A percentile compares a stretch with the other conserved stretches of the same genome.
These are phyloP conservation scores for Lepidocyrtinus sp. DNA, from an alignment of 2,888 invertebrate species.

Conservation along the genomic window DNA sequence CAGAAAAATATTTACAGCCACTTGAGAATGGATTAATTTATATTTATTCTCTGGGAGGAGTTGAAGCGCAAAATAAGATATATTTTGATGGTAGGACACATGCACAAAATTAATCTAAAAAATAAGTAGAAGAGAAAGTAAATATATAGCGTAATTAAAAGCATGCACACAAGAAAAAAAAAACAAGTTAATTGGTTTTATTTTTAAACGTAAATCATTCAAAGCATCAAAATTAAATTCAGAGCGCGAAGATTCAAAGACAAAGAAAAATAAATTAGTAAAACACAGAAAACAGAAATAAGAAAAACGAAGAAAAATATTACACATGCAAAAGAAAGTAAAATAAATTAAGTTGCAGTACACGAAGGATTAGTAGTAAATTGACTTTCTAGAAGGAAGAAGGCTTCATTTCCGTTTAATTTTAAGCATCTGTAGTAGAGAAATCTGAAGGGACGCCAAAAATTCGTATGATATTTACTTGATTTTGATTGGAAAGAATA, in stretches of 20 bases:
- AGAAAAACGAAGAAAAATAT: neutral
- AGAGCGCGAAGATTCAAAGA: neutral
- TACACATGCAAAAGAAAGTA: slow-evolving; percentile 22
- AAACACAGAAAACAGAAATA: slow-evolving; percentile 15
- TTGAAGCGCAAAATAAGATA: neutral
- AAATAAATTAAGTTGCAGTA: slow-evolving; percentile 11
- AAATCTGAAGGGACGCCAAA: slow-evolving; percentile 67
- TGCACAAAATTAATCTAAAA: too few relatives aligned
- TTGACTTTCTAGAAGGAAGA: neutral
- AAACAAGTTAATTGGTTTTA: neutral
- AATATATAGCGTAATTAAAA: neutral
- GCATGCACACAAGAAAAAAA: neutral
- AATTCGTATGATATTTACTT: slow-evolving; percentile 69
- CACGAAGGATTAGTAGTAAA: neutral
- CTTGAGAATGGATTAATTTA: too few relatives aligned
- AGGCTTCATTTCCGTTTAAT: slow-evolving; percentile 17
- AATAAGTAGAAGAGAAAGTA: neutral
- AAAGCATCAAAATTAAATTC: neutral
- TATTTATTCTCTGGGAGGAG: neutral
- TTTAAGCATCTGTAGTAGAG: slow-evolving; percentile 54
- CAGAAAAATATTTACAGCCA: too few relatives aligned
- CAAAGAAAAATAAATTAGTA: neutral
- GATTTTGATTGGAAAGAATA: slow-evolving; percentile 57
- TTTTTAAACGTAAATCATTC: neutral
- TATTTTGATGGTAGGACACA: too few relatives aligned